Percentiles rank a stretch among this genome's conserved stretches.
phyloP scores from a whole-genome alignment of 2,888 invertebrate genomes.

The Geotrupes spiniger region DNA sequence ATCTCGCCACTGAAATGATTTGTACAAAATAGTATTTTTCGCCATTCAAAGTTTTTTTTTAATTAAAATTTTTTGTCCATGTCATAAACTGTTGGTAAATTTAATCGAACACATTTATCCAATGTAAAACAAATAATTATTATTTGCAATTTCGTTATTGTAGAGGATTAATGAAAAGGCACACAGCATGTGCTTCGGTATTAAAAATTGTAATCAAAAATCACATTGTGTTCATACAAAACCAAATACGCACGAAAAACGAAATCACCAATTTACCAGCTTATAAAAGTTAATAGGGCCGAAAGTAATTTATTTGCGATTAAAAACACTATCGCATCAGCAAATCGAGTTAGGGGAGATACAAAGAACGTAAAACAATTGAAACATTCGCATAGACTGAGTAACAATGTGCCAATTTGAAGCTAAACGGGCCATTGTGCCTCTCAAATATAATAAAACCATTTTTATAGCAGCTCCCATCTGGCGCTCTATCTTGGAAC shows the following conservation, averaged over 20 bases:
- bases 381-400: conserved; percentile 28
- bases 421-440: conserved; percentile 46
- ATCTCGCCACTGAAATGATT: too few relatives aligned
- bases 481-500: conserved; percentile 53
- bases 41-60: too few relatives aligned
- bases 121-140: too few relatives aligned
- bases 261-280: conserved; percentile 11
- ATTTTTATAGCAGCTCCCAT: conserved; percentile 51
- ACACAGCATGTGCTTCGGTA: too few relatives aligned
- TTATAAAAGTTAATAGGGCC: conserved; percentile 29
- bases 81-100: too few relatives aligned
- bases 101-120: too few relatives aligned
- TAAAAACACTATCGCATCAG: conserved; percentile 41
- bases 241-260: background rate
- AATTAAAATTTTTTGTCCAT: too few relatives aligned
- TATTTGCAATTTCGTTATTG: too few relatives aligned
- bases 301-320: conserved; percentile 39
- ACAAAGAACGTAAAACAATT: conserved; percentile 43
- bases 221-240: too few relatives aligned
- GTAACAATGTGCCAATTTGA: conserved; percentile 48
- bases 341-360: conserved; percentile 37
- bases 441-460: conserved; percentile 46
- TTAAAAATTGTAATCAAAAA: too few relatives aligned
- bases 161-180: too few relatives aligned
- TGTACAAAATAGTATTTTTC: too few relatives aligned